Percentiles rank a stretch among this genome's conserved stretches.
phyloP scores from a whole-genome alignment of 2,797 vertebrate genomes.

The Phrynocephalus vlangalii region DNA sequence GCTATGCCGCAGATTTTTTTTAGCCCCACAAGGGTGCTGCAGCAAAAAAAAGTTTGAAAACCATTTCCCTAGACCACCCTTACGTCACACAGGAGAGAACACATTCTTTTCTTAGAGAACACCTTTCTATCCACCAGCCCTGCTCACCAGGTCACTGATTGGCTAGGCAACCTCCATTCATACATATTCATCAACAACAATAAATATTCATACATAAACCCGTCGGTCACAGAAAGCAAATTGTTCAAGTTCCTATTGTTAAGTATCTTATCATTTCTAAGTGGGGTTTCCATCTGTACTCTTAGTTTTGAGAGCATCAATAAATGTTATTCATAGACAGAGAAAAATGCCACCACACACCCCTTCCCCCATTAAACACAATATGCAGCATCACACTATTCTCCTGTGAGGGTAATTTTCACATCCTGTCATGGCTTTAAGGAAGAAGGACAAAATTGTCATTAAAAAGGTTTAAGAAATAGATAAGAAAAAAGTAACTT shows the following conservation, averaged over 20 bases:
- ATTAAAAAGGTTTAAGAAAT: neutral
- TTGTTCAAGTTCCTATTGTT: slow-evolving; percentile 71
- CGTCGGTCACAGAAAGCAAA: slow-evolving; percentile 33
- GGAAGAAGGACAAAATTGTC: neutral
- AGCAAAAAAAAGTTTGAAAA: too few species aligned
- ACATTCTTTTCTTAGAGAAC: too few species aligned
- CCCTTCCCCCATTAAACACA: neutral
- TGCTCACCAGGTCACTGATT: too few species aligned
- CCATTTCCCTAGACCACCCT: too few species aligned
- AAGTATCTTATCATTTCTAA: slow-evolving; percentile 68
- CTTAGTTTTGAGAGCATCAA: slow-evolving; percentile 52
- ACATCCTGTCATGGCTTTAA: neutral
- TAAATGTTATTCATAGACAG: slow-evolving; percentile 39
- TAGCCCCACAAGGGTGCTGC: too few species aligned
- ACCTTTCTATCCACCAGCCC: too few species aligned
- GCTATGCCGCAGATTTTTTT: too few species aligned
- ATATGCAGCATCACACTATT: neutral
- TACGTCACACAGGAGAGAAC: too few species aligned
- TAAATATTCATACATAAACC: too few species aligned
- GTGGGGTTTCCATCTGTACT: slow-evolving; percentile 66
- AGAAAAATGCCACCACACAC: neutral
- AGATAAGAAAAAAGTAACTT: neutral
- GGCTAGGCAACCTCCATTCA: too few species aligned
- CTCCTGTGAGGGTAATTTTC: neutral
- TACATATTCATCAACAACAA: too few species aligned